Base-by-base conservation (phyloP, 2,888 invertebrate species). In the Pomacea canaliculata region DNA sequence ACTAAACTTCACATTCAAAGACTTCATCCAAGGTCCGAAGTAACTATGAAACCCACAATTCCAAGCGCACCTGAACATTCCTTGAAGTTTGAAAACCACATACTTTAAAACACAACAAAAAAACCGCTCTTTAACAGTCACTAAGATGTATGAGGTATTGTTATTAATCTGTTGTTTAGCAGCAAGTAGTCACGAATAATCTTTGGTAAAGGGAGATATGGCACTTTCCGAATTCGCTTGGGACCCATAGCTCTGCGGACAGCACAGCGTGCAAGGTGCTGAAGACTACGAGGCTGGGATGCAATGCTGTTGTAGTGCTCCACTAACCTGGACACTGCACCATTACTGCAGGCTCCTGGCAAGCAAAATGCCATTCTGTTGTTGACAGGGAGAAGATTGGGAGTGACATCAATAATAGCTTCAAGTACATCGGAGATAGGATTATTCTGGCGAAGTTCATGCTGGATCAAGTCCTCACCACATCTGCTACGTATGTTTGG, bases 241-340 rank as follows among this genome's bases (percentile, higher is more conserved):
- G 81, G 78, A 1, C 87, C 87, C 68, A 90, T 78, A 16, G 85
- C 76, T 27, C 83, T 71, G 5, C 90, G 80, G 12, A 90, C 86
- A 7, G 83, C 79, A 81, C 83, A 88, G 13, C 90, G 79, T 78
- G 89, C 89, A 70, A 85, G 84, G 81, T 90, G 90, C 79, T 89
- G 89, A 16, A 90, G 78, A n/a, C 86, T 82, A 23, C 89, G 81
- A 1, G 89, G 88, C 23, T 82, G 82, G 37, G 80, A 83, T 19
- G 48, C 68, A 46, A 68, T 68, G 10, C 37, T 48, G 13, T 68
- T 48, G 19, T 68, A 68, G 8, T 0, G n/a, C 18, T 72, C 49
- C 19, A 27, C 18, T 37, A 63, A 16, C 16, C 13, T 46, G n/a
- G 49, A 27, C 18, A 23, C 8, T 16, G 23, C 13, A 12, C 48